These are phyloP conservation scores for Myotis brandtii DNA, from an alignment of 2,113 vertebrate species.

Conservation along the genomic window DNA sequence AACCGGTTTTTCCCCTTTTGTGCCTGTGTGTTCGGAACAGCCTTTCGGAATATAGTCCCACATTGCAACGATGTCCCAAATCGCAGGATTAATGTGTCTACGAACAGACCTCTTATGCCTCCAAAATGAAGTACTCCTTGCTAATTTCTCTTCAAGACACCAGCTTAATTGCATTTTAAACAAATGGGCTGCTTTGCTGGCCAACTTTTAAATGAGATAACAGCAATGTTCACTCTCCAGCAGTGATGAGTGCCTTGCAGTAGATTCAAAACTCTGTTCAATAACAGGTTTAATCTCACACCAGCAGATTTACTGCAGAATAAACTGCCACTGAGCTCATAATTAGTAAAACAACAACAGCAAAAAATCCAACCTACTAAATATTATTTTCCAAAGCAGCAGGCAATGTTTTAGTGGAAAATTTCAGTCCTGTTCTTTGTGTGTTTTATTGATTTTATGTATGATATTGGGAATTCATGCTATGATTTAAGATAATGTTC, in stretches of 20 bases:
- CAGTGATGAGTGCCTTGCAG: slow-evolving; percentile 93
- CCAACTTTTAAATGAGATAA: slow-evolving; percentile 95
- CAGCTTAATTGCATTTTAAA: slow-evolving; percentile 97
- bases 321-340: slow-evolving; percentile 93
- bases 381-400: slow-evolving; percentile 96
- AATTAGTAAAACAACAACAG: slow-evolving; percentile 89
- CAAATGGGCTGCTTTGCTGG: slow-evolving; percentile 96
- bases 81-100: slow-evolving; percentile 92
- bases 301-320: slow-evolving; percentile 93
- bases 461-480: slow-evolving; percentile 95
- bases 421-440: slow-evolving; percentile 91
- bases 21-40: slow-evolving; percentile 76
- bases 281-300: slow-evolving; percentile 94
- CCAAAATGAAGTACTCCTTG: slow-evolving; percentile 93
- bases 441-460: slow-evolving; percentile 97
- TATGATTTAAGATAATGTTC: slow-evolving; percentile 98
- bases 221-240: slow-evolving; percentile 94
- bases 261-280: slow-evolving; percentile 93
- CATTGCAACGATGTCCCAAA: slow-evolving; percentile 88
- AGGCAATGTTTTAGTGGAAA: slow-evolving; percentile 95
- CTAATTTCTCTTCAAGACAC: slow-evolving; percentile 96
- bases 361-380: slow-evolving; percentile 87
- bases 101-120: slow-evolving; percentile 92
- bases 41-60: slow-evolving; percentile 81
- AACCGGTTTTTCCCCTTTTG: slow-evolving; percentile 65